These are phyloP conservation scores for Sylvia atricapilla DNA, from an alignment of 2,113 vertebrate genomes.

Conservation along the genomic window DNA sequence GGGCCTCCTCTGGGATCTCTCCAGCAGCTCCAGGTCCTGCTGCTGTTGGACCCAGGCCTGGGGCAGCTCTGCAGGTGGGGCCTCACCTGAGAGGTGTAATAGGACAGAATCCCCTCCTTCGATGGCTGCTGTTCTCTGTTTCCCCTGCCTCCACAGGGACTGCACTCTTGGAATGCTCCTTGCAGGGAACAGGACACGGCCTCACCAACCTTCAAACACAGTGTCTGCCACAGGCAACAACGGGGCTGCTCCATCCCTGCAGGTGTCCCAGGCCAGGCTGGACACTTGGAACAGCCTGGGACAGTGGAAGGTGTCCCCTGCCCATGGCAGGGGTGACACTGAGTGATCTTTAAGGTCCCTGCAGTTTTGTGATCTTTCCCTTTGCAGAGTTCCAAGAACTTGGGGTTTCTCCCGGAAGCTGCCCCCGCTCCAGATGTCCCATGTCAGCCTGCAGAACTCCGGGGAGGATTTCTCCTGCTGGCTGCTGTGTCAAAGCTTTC, in stretches of 20 bases:
- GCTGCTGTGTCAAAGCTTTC: conserved; percentile 41
- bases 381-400: neutral
- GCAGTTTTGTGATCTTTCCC: neutral
- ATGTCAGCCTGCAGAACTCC: conserved; percentile 9
- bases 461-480: neutral
- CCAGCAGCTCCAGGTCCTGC: neutral
- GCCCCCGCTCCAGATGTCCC: conserved; percentile 15
- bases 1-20: rapidly evolving
- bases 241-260: neutral
- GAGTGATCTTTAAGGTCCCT: no score
- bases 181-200: neutral
- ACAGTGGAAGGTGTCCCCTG: neutral
- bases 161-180: no score
- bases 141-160: neutral
- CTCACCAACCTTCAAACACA: neutral
- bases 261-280: rapidly evolving
- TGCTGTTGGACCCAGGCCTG: neutral
- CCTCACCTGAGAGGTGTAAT: neutral
- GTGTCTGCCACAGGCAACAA: neutral
- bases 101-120: neutral
- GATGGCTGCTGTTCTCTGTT: neutral
- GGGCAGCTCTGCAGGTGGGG: neutral
- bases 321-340: neutral
- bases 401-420: neutral
- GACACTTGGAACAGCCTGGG: neutral